Conservation (phyloP, 2,797 vertebrate species). For the Scleropages formosus region DNA sequence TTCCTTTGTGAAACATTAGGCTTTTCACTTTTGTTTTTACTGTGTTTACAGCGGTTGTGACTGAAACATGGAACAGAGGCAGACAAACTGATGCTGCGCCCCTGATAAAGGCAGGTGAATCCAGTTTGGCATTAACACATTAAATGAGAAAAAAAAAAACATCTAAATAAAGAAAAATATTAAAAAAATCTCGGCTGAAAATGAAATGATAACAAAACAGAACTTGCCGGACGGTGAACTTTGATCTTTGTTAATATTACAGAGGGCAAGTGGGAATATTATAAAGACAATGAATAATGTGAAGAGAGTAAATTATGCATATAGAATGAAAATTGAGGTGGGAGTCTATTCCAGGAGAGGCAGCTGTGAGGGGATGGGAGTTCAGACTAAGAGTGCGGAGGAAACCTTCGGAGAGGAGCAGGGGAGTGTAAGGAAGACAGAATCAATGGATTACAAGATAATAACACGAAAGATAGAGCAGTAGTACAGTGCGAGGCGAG, state of each 20-base stretch:
- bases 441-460: neutral
- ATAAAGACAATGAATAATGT: conserved; percentile 7
- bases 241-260: conserved; percentile 11
- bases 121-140: too few relatives aligned
- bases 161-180: too few relatives aligned
- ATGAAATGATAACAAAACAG: neutral
- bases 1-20: too few relatives aligned
- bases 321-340: too few relatives aligned
- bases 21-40: too few relatives aligned
- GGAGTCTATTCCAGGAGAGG: neutral
- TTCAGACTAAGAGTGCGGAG: neutral
- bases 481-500: neutral
- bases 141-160: too few relatives aligned
- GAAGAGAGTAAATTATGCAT: neutral
- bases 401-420: neutral
- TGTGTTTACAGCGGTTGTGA: too few relatives aligned
- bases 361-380: neutral
- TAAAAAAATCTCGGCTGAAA: too few relatives aligned
- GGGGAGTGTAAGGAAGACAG: neutral
- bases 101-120: too few relatives aligned
- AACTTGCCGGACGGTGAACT: conserved; percentile 1
- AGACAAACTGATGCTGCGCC: too few relatives aligned
- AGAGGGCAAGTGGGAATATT: neutral
- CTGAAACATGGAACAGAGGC: too few relatives aligned
- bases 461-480: too few relatives aligned